Evolutionary conservation across 2,797 vertebrate species (phyloP), one percentile per base, ranked within the genome.

Genomic region (Arrhamphus sclerolepis): DNA sequence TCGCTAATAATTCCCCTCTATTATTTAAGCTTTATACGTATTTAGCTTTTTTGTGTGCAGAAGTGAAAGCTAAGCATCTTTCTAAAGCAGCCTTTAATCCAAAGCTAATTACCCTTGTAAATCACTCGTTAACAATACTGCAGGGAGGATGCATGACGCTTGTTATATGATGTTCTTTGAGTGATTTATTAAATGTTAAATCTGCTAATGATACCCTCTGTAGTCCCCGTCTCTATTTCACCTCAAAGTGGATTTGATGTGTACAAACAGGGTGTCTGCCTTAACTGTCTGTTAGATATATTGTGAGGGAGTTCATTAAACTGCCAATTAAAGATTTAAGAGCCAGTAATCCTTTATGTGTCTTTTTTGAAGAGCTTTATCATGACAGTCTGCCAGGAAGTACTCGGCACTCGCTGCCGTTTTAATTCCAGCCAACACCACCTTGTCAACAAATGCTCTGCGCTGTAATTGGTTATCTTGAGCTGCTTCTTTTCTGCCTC

Each of bases 281-380:
- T 66, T 71, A 44, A 17, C 31, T 39, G 48, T 18, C 62, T 26
- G 46, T 57, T 64, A 56, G 59, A 51, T 56, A 50, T 20, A 49
- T 50, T 41, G 31, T 60, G 44, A 59, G 57, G 18, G 26, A 68
- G 78, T 75, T 81, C 46, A 84, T 85, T 82, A 81, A 76, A 60
- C 69, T 46, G 62, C 61, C 81, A 89, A 73, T 86, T 84, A 89
- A 83, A 79, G 55, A 64, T 24, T 63, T 62, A 42, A 66, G 61
- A 66, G 70, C 66, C 31, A 60, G 63, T 81, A 75, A 86, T 82
- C 75, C 56, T 62, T 65, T 17, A 11, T 10, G 31, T 49, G 71
- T 81, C 59, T 59, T 76, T 59, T 76, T 56, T 70, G 62, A 48
- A 48, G 60, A 46, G 43, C 29, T 68, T 70, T 55, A 68, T 70